These are phyloP conservation scores for Amorpha juglandis DNA, from an alignment of 2,888 invertebrate genomes.

Conservation along the genomic window DNA sequence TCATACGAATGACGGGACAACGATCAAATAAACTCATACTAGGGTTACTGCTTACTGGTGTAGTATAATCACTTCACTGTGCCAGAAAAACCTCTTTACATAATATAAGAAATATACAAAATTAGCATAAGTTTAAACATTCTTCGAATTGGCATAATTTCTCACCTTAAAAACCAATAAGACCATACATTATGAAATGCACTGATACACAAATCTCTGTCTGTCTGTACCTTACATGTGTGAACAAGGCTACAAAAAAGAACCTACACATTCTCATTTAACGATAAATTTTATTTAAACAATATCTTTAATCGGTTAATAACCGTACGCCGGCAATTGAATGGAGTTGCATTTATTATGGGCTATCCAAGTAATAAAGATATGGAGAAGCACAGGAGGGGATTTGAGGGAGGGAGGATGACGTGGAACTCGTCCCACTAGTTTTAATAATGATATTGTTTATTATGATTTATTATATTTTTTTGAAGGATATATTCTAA, in stretches of 20 bases:
- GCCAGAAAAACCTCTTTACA: too few species aligned
- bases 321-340: slow-evolving; percentile 40
- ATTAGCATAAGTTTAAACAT: neutral
- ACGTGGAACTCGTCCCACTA: neutral
- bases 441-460: neutral
- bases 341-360: slow-evolving; percentile 38
- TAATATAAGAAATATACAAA: neutral
- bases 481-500: too few species aligned
- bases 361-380: slow-evolving; percentile 42
- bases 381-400: slow-evolving; percentile 32
- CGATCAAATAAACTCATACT: too few species aligned
- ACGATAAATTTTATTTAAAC: slow-evolving; percentile 30
- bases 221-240: slow-evolving; percentile 11
- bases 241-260: slow-evolving; percentile 8
- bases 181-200: neutral
- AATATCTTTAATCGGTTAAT: slow-evolving; percentile 46
- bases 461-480: too few species aligned
- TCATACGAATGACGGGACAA: too few species aligned
- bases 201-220: neutral
- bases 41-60: too few species aligned
- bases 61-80: too few species aligned
- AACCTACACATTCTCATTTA: slow-evolving; percentile 23
- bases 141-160: neutral
- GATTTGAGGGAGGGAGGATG: neutral
- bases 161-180: neutral